Percentiles rank a stretch among this genome's conserved stretches.
phyloP scores from a whole-genome alignment of 2,888 invertebrate species.

The Drosophila leonis region DNA sequence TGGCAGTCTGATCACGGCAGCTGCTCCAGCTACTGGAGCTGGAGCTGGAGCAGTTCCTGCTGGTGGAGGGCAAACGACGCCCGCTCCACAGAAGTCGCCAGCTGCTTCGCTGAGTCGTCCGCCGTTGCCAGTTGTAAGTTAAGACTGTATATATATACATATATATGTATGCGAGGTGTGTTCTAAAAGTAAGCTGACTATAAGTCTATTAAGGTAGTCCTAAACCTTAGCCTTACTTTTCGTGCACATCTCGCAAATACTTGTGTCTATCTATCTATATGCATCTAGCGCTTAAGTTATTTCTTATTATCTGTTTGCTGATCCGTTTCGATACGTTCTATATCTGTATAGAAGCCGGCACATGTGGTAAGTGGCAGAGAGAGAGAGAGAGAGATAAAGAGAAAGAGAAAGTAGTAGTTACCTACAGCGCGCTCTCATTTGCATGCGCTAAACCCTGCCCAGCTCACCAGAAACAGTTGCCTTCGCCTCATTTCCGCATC shows the following conservation, averaged over 20 bases:
- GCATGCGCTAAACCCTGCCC: constrained; percentile 62
- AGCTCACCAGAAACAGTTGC: constrained; percentile 20
- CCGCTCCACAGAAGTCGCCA: constrained; percentile 86
- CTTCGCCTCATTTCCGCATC: constrained; percentile 39
- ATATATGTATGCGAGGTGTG: constrained; percentile 7
- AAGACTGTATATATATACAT: not conserved
- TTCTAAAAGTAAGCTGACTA: not conserved
- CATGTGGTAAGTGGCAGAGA: constrained; percentile 81
- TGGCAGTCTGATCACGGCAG: constrained; percentile 45
- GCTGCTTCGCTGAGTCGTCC: constrained; percentile 87
- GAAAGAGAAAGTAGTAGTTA: constrained; percentile 29
- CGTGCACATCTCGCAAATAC: not conserved
- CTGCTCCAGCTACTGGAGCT: constrained; percentile 4
- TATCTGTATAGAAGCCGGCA: constrained; percentile 77
- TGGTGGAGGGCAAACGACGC: constrained; percentile 74
- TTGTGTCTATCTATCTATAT: constrained; percentile 2
- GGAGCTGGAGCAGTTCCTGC: not conserved
- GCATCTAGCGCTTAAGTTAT: constrained; percentile 55
- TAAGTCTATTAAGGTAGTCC: not conserved
- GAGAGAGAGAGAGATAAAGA: constrained; percentile 34
- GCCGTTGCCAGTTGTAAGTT: constrained; percentile 90
- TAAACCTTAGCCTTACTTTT: not conserved
- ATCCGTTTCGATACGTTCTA: constrained; percentile 3
- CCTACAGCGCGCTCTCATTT: constrained; percentile 71
- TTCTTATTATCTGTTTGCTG: constrained; percentile 59